A percentile compares a stretch with the other conserved stretches of the same genome.
phyloP scores from a whole-genome alignment of 2,113 vertebrate species.

The Sitta europaea region DNA sequence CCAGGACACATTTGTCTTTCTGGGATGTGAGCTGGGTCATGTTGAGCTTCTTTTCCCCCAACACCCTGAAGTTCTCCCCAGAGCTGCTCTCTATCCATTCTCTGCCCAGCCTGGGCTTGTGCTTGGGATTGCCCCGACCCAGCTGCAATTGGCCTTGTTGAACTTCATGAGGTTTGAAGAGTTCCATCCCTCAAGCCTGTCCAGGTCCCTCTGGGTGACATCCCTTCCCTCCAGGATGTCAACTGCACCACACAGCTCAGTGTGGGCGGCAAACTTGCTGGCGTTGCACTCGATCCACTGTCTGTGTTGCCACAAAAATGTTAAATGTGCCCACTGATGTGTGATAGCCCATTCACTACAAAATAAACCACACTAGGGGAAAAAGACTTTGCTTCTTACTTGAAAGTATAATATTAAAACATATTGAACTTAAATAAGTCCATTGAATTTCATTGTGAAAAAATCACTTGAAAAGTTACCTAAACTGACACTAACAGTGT shows the following conservation, averaged over 20 bases:
- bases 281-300: not conserved
- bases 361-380: not conserved
- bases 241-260: not conserved
- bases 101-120: not conserved
- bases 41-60: not conserved
- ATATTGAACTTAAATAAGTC: not conserved
- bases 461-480: constrained; percentile 15
- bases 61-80: not conserved
- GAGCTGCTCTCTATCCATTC: not conserved
- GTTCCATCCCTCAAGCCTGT: not conserved
- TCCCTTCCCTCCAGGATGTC: not conserved
- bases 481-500: not conserved
- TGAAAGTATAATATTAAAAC: not conserved
- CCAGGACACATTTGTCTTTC: not conserved
- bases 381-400: not conserved
- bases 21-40: not conserved
- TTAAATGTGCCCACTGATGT: not conserved
- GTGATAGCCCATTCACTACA: not conserved
- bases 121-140: rapidly evolving
- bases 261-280: not conserved
- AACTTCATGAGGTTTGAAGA: not conserved
- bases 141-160: not conserved
- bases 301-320: not conserved
- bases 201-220: not conserved
- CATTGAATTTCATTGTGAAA: not conserved